A percentile compares a stretch with the other conserved stretches of the same genome.
phyloP scores from a whole-genome alignment of 2,888 invertebrate genomes.

The Cloeon dipterum region DNA sequence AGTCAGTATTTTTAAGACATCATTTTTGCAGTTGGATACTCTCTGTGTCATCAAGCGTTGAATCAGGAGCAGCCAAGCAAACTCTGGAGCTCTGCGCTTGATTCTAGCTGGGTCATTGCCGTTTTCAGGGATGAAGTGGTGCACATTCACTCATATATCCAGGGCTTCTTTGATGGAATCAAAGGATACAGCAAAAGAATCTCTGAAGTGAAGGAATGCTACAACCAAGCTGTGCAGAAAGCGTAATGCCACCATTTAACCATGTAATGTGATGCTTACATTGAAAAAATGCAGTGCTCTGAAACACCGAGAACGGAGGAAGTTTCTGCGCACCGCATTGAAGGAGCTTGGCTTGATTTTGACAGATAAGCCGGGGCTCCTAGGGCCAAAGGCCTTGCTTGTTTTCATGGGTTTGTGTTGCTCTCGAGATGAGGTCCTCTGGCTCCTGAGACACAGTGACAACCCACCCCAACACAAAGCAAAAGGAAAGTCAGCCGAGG shows the following conservation, averaged over 20 bases:
- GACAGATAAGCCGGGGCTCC: constrained; percentile 90
- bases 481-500: constrained; percentile 74
- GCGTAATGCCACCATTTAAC: constrained; percentile 27
- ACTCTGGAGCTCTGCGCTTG: constrained; percentile 79
- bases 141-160: constrained; percentile 82
- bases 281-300: constrained; percentile 28
- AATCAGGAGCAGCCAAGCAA: constrained; percentile 56
- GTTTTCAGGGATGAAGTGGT: constrained; percentile 94
- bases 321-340: constrained; percentile 84
- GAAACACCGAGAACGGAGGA: constrained; percentile 83
- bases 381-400: constrained; percentile 87
- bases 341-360: constrained; percentile 87
- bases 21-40: constrained; percentile 43
- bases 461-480: constrained; percentile 76
- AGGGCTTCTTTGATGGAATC: constrained; percentile 78
- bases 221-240: constrained; percentile 71
- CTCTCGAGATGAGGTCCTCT: constrained; percentile 89
- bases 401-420: constrained; percentile 92
- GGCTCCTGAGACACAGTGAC: constrained; percentile 89
- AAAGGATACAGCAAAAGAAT: constrained; percentile 86
- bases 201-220: constrained; percentile 89
- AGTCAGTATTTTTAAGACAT: constrained; percentile 1
- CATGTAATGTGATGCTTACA: not conserved
- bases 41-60: constrained; percentile 72
- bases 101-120: constrained; percentile 83